Base-by-base conservation (phyloP, 2,888 invertebrate species). In the Habroteleia sp. region DNA sequence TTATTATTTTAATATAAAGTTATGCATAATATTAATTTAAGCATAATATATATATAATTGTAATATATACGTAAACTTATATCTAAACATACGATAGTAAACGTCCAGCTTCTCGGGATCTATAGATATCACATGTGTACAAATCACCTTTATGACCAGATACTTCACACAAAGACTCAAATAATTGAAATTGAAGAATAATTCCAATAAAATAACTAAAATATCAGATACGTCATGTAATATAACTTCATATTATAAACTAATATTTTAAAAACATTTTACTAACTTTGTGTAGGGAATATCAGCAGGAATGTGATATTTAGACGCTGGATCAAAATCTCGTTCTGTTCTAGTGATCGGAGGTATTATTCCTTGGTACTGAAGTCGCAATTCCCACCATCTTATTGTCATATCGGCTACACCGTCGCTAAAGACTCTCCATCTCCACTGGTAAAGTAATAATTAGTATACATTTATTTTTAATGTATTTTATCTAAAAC, bases 171-270 rank as follows among this genome's bases (percentile, higher is more conserved):
- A 96, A 89, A 29, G 94, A 92, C 79, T 95, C 93, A 85, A 93
- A 94, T 48, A 97, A 91, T 90, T 96, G 96, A 89, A 96, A 97
- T 89, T 97, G 95, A 60, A 96, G 89, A 2, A 96, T 90, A 10
- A 94, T 92, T 0, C 94, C 94, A 1, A 96, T 92, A 85, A 96
- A 96, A 87, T 96, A 96, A 84, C 95, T 94, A 91, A 17, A 16
- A 25, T 33, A 6, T 4, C 13, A 3, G 1, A 39, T 11, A 39
- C 14, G 20, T 14, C 14, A 23, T 17, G 27, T 27, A 5, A 27
- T 27, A 4, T 20, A 20, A 20, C n/a, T 20, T 4, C 3, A 20
- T 3, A 20, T 20, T 20, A 4, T 20, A 41, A 11, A 11, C 3
- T 5, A 11, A 33, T 33, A 11, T 10, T 33, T 33, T 3, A 2